Percentiles rank a stretch among this genome's conserved stretches.
phyloP scores from a whole-genome alignment of 2,888 invertebrate species.

The Melangyna quadrimaculata region DNA sequence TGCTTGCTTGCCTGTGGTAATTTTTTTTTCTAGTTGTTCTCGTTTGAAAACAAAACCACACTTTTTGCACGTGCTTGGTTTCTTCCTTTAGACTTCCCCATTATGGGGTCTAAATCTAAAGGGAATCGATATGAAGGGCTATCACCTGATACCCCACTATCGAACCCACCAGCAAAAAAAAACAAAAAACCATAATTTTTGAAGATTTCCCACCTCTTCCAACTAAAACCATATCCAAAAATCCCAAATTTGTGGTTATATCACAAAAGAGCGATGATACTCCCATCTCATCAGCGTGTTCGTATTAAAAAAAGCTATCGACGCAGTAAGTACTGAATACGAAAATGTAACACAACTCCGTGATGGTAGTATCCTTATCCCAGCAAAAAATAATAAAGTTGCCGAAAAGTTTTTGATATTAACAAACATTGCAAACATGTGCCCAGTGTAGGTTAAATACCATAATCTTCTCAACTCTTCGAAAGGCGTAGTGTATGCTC shows the following conservation, averaged over 20 bases:
- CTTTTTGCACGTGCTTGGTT: background rate
- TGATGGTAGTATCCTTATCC: background rate
- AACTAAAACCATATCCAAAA: background rate
- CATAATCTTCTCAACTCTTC: background rate
- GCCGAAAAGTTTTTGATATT: background rate
- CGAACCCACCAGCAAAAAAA: background rate
- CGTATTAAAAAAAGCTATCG: too few relatives aligned
- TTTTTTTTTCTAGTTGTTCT: background rate
- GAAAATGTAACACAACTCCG: background rate
- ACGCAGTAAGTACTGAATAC: too few relatives aligned
- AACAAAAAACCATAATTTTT: background rate
- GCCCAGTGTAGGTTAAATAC: background rate
- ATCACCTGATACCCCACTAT: background rate
- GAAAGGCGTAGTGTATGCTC: too few relatives aligned
- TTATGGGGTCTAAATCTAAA: background rate
- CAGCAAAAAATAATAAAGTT: background rate
- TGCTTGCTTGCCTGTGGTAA: background rate
- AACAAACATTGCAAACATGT: background rate
- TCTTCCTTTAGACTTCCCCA: too few relatives aligned
- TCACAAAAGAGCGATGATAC: background rate
- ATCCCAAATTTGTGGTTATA: background rate
- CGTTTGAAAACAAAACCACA: background rate
- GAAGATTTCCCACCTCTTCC: background rate
- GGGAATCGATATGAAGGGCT: background rate
- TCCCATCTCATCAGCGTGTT: background rate